These are phyloP conservation scores for Hypena proboscidalis DNA, from an alignment of 2,888 invertebrate genomes.

Conservation along the genomic window DNA sequence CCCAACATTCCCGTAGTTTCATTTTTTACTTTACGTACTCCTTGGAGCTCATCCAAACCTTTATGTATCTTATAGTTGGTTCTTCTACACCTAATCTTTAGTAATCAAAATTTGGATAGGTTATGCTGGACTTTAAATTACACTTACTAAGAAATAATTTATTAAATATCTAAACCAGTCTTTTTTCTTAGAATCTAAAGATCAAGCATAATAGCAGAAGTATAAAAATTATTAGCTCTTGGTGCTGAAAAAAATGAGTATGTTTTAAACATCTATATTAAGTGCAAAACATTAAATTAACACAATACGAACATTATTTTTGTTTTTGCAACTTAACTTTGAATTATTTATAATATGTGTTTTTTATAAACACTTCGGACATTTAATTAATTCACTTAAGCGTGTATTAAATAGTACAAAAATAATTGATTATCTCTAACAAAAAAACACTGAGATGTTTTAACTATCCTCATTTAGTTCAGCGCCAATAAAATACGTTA, in stretches of 20 bases:
- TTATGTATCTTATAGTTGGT: too few relatives aligned
- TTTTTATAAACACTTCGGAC: too few relatives aligned
- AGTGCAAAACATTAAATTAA: not conserved
- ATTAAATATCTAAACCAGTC: constrained; percentile 75
- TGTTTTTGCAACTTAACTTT: too few relatives aligned
- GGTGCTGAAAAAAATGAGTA: constrained; percentile 24
- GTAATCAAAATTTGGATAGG: constrained; percentile 19
- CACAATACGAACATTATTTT: too few relatives aligned
- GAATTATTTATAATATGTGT: too few relatives aligned
- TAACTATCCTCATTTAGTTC: constrained; percentile 16
- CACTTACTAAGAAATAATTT: constrained; percentile 51
- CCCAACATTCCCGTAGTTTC: too few relatives aligned
- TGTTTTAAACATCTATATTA: constrained; percentile 1
- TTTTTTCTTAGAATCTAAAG: constrained; percentile 62
- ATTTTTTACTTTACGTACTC: too few relatives aligned
- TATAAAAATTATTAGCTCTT: constrained; percentile 19
- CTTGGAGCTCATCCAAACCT: constrained; percentile 35
- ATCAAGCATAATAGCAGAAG: constrained; percentile 30
- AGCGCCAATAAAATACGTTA: constrained; percentile 17
- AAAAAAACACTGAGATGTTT: not conserved
- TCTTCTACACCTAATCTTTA: constrained; percentile 5
- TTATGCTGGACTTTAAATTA: constrained; percentile 26
- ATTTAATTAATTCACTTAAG: too few relatives aligned
- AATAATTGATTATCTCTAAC: too few relatives aligned
- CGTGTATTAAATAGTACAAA: too few relatives aligned